Evolutionary conservation across 2,888 invertebrate genomes (phyloP), one percentile per base, ranked within the genome.

Genomic region (Epinotia demarniana): DNA sequence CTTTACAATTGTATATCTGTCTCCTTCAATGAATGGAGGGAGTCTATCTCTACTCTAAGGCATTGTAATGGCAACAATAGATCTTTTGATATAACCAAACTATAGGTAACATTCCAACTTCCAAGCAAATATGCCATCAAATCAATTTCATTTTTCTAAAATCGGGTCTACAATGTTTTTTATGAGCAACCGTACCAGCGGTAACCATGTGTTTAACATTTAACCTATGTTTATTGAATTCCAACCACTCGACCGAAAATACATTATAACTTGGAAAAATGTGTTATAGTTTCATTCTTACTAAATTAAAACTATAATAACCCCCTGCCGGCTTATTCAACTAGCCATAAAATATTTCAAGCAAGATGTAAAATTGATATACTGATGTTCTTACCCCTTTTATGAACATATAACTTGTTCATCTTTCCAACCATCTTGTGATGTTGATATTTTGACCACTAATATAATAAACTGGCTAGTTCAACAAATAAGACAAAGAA

Each of bases 381-480:
- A 67, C 5, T 66, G 8, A 3, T 8, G 33, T 43, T 43, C 87
- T 89, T 86, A 95, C 95, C 93, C 86, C 95, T 87, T 82, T 95
- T 95, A 64, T 90, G 82, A 68, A 95, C 95, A 80, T 90, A 94
- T 78, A 94, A 88, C 83, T 93, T 94, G 77, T 87, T 92, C 18
- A 84, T 85, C 85, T 94, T 93, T 49, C 89, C 90, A 75, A 93
- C 93, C 94, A 94, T 94, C 79, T 77, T 88, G 43, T 46, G 12
- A 58, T 57, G 19, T 57, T 18, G 70, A 11, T 64, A 27, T 60
- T 27, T 8, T 0, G 49, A 55, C 1, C 18, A 23, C 33, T 73
- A 69, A 64, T 39, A 18, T 33, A 61, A 71, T 62, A 57, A 46
- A 60, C 23, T 27, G n/a, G 23, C 18, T 11, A 39, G 19, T 57